Evolutionary conservation across 2,113 vertebrate species (phyloP).

Genomic region (Ceyx cyanopectus): DNA sequence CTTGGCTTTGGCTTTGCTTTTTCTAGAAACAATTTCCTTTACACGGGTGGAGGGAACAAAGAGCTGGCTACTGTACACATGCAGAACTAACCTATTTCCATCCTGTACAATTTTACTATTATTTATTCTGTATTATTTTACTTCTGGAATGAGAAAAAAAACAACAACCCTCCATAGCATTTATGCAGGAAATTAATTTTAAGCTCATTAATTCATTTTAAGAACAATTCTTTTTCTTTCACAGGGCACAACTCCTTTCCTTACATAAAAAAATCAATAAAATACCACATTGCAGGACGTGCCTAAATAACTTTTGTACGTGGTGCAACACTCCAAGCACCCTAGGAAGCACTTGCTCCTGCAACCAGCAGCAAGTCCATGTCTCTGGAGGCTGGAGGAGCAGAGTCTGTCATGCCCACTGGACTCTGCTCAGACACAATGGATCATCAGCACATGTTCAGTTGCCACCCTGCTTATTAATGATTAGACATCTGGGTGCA

Average conservation of each 20-base stretch:
- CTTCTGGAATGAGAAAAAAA: neutral
- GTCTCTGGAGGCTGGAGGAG: neutral
- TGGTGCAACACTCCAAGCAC: neutral
- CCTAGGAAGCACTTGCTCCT: neutral
- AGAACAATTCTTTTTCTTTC: neutral
- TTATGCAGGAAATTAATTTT: neutral
- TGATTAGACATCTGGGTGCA: neutral
- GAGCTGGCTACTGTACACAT: neutral
- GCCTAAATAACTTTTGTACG: neutral
- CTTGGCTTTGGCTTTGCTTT: neutral
- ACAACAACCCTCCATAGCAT: accelerated
- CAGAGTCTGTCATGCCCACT: neutral
- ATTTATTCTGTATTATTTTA: neutral
- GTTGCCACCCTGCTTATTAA: neutral
- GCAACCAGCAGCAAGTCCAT: neutral
- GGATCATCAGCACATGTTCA: accelerated
- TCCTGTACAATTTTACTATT: neutral
- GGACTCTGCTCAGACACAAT: neutral
- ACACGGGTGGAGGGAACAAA: neutral
- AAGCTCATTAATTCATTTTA: neutral
- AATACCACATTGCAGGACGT: neutral
- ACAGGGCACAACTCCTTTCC: neutral
- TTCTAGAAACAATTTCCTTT: neutral
- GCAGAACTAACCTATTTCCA: neutral
- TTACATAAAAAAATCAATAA: neutral